These are phyloP conservation scores for Muraenolepis orangiensis DNA, from an alignment of 2,797 vertebrate genomes.

Conservation along the genomic window DNA sequence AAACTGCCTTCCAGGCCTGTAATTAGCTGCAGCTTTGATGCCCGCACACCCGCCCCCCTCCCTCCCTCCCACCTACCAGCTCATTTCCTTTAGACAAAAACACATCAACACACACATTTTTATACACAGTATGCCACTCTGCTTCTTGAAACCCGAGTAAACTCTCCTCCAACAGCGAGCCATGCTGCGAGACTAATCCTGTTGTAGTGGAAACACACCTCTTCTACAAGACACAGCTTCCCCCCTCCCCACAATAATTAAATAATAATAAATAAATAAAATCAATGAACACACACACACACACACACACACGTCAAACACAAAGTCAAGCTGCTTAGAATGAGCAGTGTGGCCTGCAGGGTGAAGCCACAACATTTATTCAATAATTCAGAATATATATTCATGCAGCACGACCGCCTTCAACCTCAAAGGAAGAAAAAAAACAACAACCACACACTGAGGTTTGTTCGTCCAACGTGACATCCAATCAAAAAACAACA, in stretches of 20 bases:
- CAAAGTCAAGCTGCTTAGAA: background rate
- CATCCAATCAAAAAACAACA: background rate
- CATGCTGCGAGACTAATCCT: slow-evolving; percentile 43
- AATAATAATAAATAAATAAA: too few relatives aligned
- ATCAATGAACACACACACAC: background rate
- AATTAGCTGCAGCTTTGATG: slow-evolving; percentile 62
- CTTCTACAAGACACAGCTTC: slow-evolving; percentile 19
- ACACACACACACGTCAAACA: too few relatives aligned
- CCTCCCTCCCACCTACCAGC: slow-evolving; percentile 36
- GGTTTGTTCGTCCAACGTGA: slow-evolving; percentile 12
- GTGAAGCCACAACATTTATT: slow-evolving; percentile 39
- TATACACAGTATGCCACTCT: slow-evolving; percentile 12
- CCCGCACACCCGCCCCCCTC: background rate
- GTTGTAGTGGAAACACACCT: slow-evolving; percentile 36
- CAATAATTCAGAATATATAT: slow-evolving; percentile 35
- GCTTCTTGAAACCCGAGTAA: slow-evolving; percentile 11
- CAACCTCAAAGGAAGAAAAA: too few relatives aligned
- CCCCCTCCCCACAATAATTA: background rate
- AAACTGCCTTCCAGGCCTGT: slow-evolving; percentile 52
- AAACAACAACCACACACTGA: slow-evolving; percentile 31
- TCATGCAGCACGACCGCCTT: slow-evolving; percentile 8
- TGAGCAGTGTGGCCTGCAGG: background rate
- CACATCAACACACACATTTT: slow-evolving; percentile 3
- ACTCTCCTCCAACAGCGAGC: slow-evolving; percentile 6
- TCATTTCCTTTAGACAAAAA: slow-evolving; percentile 27